These are phyloP conservation scores for Butastur rufipennis DNA, from an alignment of 2,113 vertebrate genomes.

Conservation along the genomic window DNA sequence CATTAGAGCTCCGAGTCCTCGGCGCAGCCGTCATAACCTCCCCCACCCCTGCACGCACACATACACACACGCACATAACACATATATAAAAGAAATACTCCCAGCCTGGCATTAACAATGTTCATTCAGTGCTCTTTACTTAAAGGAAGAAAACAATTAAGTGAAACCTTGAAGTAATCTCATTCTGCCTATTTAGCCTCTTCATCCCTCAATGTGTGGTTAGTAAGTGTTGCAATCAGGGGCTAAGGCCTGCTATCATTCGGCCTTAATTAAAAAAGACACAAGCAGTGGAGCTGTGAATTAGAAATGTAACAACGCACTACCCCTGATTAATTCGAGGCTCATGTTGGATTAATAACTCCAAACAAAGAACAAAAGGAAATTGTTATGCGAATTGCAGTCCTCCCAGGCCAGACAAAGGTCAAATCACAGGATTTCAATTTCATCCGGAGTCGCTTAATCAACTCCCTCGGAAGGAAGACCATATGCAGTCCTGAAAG, in stretches of 20 bases:
- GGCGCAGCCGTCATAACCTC: not conserved
- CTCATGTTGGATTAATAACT: slow-evolving; percentile 91
- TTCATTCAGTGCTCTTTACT: slow-evolving; percentile 72
- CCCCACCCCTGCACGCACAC: not conserved
- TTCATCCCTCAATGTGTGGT: slow-evolving; percentile 80
- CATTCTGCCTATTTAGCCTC: slow-evolving; percentile 80
- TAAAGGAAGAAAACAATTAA: slow-evolving; percentile 88
- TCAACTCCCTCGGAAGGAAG: slow-evolving; percentile 84
- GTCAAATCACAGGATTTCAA: slow-evolving; percentile 88
- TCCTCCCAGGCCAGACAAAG: slow-evolving; percentile 85
- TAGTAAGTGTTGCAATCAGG: slow-evolving; percentile 80
- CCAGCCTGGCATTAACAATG: slow-evolving; percentile 61
- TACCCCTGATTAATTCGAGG: slow-evolving; percentile 86
- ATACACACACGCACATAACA: not conserved
- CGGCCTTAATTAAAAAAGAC: slow-evolving; percentile 96
- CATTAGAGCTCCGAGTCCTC: not conserved
- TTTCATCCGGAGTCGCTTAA: slow-evolving; percentile 87
- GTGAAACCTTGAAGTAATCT: slow-evolving; percentile 83
- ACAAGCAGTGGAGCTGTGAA: slow-evolving; percentile 87
- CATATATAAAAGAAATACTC: slow-evolving; percentile 33
- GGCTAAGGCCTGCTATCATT: slow-evolving; percentile 81
- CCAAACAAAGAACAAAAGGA: slow-evolving; percentile 89
- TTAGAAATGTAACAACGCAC: slow-evolving; percentile 87
- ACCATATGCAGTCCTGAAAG: slow-evolving; percentile 83
- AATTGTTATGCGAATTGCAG: slow-evolving; percentile 87